Base-by-base conservation (phyloP, 1,140 invertebrate species). In the Andrena cerasifolii region DNA sequence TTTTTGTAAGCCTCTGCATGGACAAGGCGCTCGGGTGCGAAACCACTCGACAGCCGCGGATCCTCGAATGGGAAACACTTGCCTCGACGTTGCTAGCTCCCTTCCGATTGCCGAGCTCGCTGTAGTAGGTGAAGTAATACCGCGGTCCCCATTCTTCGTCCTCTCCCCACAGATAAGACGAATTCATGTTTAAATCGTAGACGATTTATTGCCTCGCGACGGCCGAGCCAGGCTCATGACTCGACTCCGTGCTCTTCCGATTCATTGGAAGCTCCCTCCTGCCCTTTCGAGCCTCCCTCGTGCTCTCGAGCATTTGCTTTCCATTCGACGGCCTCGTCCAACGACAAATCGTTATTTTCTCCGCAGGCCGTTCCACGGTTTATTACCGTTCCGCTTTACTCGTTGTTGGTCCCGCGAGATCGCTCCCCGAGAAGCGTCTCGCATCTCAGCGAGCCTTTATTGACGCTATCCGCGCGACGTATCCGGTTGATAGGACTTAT, bases 51-150 rank as follows among this genome's bases (percentile, higher is more conserved):
- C n/a, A n/a, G n/a, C n/a, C n/a, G n/a, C n/a, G n/a, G n/a, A n/a
- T n/a, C n/a, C n/a, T n/a, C n/a, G n/a, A n/a, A n/a, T n/a, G n/a
- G n/a, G n/a, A n/a, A n/a, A 83, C 81, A 72, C 33, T 58, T 28
- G 54, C 90, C 87, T 91, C 90, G 0, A 91, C 72, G 31, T 81
- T 87, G 65, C 87, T 87, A 47, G 86, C 85, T 31, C 80, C 82
- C 24, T 79, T 79, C 40, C 91, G 89, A 36, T 91, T 86, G 3
- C 92, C 92, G 61, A 93, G 93, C 78, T 94, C 90, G 47, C 91
- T 93, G 87, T 94, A 94, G 78, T 94, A 94, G 0, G 93, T 92
- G 87, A 93, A 94, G 75, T 93, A 94, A 82, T 93, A 93, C 53
- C 93, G 88, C 2, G 79, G 82, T 18, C 91, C 92, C 92, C 93